Conservation (phyloP, 2,888 invertebrate genomes). For the Coelinius sp. region DNA sequence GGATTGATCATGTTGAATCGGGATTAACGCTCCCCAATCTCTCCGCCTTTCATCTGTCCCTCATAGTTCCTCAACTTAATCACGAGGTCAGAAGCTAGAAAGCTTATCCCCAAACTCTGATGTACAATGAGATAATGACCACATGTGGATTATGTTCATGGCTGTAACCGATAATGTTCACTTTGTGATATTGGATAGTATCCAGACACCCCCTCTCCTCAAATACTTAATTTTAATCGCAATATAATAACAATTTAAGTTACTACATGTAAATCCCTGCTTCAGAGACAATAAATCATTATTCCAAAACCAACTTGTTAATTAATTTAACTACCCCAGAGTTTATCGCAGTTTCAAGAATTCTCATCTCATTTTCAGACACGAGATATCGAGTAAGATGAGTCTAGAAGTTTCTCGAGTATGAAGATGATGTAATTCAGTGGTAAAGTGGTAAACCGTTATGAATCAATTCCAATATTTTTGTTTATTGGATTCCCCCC, state of each 20-base stretch:
- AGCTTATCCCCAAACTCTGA: background rate
- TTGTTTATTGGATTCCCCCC: too few relatives aligned
- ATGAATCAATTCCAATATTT: background rate
- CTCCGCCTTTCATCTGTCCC: conserved; percentile 15
- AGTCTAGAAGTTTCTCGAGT: background rate
- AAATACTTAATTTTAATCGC: background rate
- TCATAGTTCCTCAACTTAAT: background rate
- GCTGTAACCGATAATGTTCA: background rate
- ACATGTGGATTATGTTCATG: background rate
- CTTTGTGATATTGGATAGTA: background rate
- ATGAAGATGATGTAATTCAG: background rate
- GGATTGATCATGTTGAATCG: conserved; percentile 10
- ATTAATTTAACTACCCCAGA: background rate
- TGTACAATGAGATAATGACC: conserved; percentile 8
- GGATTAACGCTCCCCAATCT: conserved; percentile 16
- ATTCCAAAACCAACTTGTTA: conserved; percentile 1
- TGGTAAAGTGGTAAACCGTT: background rate
- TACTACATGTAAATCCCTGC: background rate
- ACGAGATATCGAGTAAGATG: background rate
- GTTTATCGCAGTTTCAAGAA: background rate
- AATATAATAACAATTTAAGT: background rate
- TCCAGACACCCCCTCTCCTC: background rate
- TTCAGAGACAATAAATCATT: background rate
- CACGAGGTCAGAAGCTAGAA: conserved; percentile 2
- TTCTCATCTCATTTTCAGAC: conserved; percentile 2